These are phyloP conservation scores for Protophormia terraenovae DNA, from an alignment of 2,888 invertebrate genomes.

Conservation along the genomic window DNA sequence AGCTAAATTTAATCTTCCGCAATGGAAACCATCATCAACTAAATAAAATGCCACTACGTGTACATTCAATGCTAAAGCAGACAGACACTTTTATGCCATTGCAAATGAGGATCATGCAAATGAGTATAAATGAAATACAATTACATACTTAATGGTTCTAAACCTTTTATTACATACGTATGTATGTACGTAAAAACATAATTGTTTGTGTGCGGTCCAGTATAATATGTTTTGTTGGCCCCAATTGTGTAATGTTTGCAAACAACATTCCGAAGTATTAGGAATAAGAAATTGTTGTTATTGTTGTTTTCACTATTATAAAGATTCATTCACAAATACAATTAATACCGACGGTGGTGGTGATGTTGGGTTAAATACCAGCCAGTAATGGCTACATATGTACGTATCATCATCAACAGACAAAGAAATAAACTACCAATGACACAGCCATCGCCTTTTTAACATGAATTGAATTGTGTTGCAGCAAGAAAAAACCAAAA, in stretches of 20 bases:
- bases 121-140: slow-evolving; percentile 11
- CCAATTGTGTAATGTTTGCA: slow-evolving; percentile 14
- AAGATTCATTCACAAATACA: slow-evolving; percentile 41
- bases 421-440: slow-evolving; percentile 36
- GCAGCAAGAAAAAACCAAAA: not conserved
- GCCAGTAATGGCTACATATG: not conserved
- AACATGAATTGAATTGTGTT: slow-evolving; percentile 48
- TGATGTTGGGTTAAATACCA: not conserved
- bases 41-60: not conserved
- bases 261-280: not conserved
- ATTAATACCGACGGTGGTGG: not conserved
- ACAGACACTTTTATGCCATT: slow-evolving; percentile 41
- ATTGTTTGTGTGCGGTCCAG: not conserved
- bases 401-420: slow-evolving; percentile 15
- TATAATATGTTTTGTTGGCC: not conserved
- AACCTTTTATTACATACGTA: not conserved
- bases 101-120: slow-evolving; percentile 39
- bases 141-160: not conserved
- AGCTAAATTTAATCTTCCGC: slow-evolving; percentile 12
- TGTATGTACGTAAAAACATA: not conserved
- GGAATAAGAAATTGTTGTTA: slow-evolving; percentile 17
- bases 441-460: slow-evolving; percentile 61
- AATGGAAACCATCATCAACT: not conserved
- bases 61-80: slow-evolving; percentile 40
- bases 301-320: slow-evolving; percentile 1